Conservation (phyloP, 2,113 vertebrate genomes). For the Oncorhynchus kisutch region DNA sequence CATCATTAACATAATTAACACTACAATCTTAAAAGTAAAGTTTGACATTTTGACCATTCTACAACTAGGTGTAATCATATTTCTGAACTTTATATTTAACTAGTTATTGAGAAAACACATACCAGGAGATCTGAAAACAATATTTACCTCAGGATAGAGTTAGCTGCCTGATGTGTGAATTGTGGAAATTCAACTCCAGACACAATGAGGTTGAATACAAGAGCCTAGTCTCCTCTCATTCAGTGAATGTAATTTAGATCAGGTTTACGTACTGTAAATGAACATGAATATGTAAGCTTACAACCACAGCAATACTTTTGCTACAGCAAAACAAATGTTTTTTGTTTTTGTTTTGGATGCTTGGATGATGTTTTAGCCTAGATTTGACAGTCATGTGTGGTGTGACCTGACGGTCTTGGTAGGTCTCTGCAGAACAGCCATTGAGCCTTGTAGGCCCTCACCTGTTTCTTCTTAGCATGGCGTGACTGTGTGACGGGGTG, state of each 20-base stretch:
- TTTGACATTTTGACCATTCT: neutral
- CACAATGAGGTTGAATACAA: neutral
- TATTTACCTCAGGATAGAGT: neutral
- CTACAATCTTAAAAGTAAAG: too few species aligned
- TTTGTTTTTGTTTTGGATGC: neutral
- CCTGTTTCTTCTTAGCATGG: slow-evolving; percentile 4
- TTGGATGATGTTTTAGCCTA: neutral
- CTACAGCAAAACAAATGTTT: neutral
- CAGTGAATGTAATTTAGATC: neutral
- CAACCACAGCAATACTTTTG: neutral
- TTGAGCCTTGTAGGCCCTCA: neutral
- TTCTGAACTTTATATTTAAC: neutral
- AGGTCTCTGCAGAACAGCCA: neutral
- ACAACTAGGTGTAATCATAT: neutral
- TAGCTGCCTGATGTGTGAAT: neutral
- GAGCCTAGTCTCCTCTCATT: neutral
- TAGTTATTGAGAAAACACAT: neutral
- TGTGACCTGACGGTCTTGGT: neutral
- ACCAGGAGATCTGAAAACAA: neutral
- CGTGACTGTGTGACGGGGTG: neutral
- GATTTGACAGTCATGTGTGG: neutral
- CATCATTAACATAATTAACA: too few species aligned
- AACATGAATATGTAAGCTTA: too few species aligned
- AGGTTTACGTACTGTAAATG: neutral
- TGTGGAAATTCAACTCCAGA: neutral